Evolutionary conservation across 2,113 vertebrate genomes (phyloP).

Genomic region (Delphinapterus leucas): DNA sequence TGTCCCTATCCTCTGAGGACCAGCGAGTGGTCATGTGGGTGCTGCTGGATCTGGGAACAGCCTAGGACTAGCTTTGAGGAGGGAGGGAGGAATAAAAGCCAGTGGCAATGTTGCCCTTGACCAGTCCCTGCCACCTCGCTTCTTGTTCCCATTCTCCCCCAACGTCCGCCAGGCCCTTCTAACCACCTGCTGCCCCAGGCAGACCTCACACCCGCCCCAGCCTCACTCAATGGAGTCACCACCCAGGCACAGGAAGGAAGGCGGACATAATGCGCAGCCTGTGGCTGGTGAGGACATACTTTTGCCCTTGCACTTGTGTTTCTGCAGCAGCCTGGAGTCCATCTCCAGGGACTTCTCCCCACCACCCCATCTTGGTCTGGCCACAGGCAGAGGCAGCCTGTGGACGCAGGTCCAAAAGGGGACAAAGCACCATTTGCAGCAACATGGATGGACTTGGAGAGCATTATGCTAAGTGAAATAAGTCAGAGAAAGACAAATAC

Average conservation of each 20-base stretch:
- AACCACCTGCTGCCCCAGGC: fast-evolving
- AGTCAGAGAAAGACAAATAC: not conserved
- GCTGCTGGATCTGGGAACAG: not conserved
- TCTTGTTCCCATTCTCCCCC: not conserved
- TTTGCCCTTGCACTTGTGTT: not conserved
- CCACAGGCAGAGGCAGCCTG: not conserved
- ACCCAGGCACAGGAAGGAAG: not conserved
- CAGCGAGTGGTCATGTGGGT: not conserved
- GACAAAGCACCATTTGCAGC: not conserved
- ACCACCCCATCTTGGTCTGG: too few relatives aligned
- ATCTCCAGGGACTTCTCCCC: fast-evolving
- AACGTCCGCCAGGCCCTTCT: fast-evolving
- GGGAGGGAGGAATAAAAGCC: fast-evolving
- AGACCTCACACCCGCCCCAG: fast-evolving
- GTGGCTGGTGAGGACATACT: fast-evolving
- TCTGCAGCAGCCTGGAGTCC: not conserved
- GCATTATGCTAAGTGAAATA: not conserved
- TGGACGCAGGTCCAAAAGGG: not conserved
- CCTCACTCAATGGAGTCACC: too few relatives aligned
- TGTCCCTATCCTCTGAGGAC: not conserved
- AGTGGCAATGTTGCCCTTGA: not conserved
- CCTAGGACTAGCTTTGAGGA: not conserved
- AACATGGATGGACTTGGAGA: not conserved
- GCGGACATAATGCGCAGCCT: not conserved
- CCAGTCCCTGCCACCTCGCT: not conserved